Evolutionary conservation across 1,140 invertebrate genomes (phyloP).

Genomic region (Pentalonia nigronervosa): DNA sequence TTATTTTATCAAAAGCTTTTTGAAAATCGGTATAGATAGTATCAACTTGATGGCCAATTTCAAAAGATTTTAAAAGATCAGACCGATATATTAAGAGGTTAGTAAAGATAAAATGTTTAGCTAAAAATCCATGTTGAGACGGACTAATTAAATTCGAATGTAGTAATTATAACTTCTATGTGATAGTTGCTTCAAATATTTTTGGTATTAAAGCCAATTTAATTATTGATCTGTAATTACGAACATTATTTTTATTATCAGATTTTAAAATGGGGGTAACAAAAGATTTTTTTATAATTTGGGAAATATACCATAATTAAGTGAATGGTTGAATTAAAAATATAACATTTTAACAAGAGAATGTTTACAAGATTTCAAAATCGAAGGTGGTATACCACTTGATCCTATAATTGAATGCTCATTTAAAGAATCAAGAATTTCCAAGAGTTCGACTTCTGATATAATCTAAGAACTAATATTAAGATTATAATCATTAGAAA

Average conservation of each 20-base stretch:
- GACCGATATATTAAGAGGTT: neutral
- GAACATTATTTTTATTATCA: neutral
- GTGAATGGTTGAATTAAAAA: neutral
- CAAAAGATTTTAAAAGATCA: neutral
- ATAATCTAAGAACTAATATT: neutral
- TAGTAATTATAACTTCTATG: neutral
- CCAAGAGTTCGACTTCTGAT: conserved; percentile 1
- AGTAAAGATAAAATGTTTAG: neutral
- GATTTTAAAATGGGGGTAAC: neutral
- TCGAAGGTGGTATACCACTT: no score
- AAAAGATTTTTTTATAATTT: neutral
- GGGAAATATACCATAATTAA: neutral
- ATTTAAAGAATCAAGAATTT: neutral
- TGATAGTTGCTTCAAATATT: no score
- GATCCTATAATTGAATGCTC: no score
- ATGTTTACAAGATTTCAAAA: neutral
- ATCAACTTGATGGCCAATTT: neutral
- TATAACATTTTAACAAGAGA: neutral
- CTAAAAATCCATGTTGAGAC: neutral
- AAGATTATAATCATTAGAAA: neutral
- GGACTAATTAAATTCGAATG: neutral
- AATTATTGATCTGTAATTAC: no score
- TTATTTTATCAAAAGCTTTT: conserved; percentile 24
- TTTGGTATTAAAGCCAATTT: neutral
- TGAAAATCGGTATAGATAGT: neutral